phyloP scores from a whole-genome alignment of 2,888 invertebrate genomes.

The Odontomyia ornata region DNA sequence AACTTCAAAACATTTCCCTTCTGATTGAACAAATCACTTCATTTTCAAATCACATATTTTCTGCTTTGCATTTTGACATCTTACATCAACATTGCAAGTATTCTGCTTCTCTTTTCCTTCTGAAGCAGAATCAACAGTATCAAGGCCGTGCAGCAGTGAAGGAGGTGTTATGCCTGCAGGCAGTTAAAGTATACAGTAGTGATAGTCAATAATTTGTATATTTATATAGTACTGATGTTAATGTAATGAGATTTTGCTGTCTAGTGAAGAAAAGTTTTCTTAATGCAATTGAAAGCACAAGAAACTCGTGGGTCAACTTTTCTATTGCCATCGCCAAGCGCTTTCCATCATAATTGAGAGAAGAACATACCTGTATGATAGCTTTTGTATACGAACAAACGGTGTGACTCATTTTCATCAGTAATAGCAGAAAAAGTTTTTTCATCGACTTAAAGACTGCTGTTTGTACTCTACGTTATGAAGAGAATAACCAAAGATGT shows the following conservation, averaged over 20 bases:
- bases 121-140: neutral
- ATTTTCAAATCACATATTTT: slow-evolving; percentile 1
- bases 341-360: slow-evolving; percentile 22
- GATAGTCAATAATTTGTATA: too few species aligned
- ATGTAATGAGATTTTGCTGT: slow-evolving; percentile 50
- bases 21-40: neutral
- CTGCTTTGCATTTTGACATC: too few species aligned
- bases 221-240: slow-evolving; percentile 47
- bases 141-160: neutral
- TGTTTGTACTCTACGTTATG: too few species aligned
- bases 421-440: too few species aligned
- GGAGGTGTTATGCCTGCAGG: slow-evolving; percentile 45
- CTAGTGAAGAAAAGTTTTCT: slow-evolving; percentile 48
- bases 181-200: slow-evolving; percentile 47
- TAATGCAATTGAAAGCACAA: slow-evolving; percentile 49
- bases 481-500: too few species aligned
- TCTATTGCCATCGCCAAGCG: slow-evolving; percentile 44
- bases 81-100: too few species aligned
- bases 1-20: too few species aligned
- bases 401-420: too few species aligned
- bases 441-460: too few species aligned
- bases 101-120: too few species aligned
- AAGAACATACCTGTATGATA: too few species aligned
- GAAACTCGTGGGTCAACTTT: slow-evolving; percentile 47
- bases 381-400: too few species aligned